phyloP scores from a whole-genome alignment of 2,113 vertebrate species.

The Eolophus roseicapilla region DNA sequence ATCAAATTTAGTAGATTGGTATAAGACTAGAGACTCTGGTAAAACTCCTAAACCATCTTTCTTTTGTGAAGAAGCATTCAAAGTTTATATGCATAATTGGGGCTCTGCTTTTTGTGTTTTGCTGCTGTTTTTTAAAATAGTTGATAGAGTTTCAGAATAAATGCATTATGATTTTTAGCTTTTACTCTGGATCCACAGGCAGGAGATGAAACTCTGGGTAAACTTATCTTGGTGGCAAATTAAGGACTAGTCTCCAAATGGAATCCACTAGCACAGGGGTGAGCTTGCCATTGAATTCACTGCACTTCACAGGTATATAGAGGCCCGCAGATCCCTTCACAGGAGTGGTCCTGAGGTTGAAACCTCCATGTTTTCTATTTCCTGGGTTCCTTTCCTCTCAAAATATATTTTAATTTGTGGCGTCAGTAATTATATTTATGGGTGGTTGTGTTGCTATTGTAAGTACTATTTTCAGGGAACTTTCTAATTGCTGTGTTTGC shows the following conservation, averaged over 20 bases:
- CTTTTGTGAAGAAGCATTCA: not conserved
- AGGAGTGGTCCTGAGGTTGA: not conserved
- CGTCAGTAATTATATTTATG: not conserved
- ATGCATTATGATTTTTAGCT: not conserved
- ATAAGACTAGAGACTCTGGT: not conserved
- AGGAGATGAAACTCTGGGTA: not conserved
- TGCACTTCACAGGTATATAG: not conserved
- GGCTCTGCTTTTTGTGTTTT: constrained; percentile 18
- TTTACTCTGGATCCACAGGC: not conserved
- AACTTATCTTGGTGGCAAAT: not conserved
- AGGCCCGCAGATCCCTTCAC: not conserved
- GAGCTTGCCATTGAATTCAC: not conserved
- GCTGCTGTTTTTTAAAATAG: not conserved
- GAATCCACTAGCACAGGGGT: not conserved
- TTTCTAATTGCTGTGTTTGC: not conserved
- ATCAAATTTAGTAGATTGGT: not conserved
- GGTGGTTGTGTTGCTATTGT: not conserved
- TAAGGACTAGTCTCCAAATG: not conserved
- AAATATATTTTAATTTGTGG: not conserved
- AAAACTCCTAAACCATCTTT: not conserved
- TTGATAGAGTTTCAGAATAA: constrained; percentile 17
- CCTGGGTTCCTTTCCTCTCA: not conserved
- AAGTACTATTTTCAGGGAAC: not conserved
- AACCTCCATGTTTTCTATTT: not conserved
- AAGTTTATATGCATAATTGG: not conserved